These are phyloP conservation scores for Prinia subflava DNA, from an alignment of 2,113 vertebrate species.

Conservation along the genomic window DNA sequence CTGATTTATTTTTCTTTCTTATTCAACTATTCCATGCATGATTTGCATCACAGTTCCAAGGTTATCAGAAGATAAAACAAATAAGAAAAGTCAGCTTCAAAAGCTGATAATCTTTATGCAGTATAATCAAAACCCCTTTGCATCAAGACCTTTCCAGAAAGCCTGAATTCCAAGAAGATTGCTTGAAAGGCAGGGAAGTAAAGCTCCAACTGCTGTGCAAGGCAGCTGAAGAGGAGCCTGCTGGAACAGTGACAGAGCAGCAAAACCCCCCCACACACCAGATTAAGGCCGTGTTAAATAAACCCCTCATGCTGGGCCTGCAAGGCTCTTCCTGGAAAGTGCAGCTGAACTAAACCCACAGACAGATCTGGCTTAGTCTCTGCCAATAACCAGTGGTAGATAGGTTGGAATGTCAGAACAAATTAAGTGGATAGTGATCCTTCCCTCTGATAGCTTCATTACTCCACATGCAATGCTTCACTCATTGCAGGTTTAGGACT, in stretches of 20 bases:
- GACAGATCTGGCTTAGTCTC: neutral
- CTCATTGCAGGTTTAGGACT: neutral
- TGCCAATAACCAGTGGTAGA: neutral
- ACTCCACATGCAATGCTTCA: neutral
- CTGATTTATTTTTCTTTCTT: neutral
- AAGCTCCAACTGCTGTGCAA: neutral
- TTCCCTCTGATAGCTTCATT: neutral
- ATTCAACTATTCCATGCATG: neutral
- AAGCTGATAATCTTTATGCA: neutral
- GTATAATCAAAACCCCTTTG: neutral
- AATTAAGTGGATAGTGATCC: neutral
- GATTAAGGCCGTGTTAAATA: neutral
- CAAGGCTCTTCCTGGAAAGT: neutral
- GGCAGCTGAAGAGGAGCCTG: neutral
- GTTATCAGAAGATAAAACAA: neutral
- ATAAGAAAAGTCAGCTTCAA: neutral
- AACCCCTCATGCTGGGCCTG: neutral
- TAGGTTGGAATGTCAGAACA: neutral
- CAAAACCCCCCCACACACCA: fast-evolving
- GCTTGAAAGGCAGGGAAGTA: neutral
- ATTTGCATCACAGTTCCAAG: neutral
- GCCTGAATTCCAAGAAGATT: neutral
- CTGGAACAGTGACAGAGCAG: neutral
- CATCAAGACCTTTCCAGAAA: neutral
- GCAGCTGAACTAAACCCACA: neutral